These are phyloP conservation scores for Neopipo cinnamomea DNA, from an alignment of 2,113 vertebrate genomes.

Conservation along the genomic window DNA sequence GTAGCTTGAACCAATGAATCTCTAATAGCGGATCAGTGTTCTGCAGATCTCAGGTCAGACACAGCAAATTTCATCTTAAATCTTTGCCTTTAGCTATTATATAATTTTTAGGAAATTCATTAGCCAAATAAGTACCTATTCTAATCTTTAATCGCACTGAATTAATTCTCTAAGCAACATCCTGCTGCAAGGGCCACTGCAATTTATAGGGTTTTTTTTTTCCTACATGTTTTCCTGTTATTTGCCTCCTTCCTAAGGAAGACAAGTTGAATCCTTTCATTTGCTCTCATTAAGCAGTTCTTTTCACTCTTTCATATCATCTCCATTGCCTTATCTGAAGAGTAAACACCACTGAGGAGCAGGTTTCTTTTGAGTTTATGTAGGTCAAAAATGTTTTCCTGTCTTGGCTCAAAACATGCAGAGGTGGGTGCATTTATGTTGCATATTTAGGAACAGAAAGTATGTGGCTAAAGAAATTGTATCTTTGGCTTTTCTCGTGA, in stretches of 20 bases:
- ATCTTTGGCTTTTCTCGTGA: not conserved
- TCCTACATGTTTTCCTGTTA: not conserved
- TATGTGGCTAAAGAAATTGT: not conserved
- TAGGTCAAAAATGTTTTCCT: not conserved
- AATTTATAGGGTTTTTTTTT: not conserved
- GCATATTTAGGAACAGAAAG: not conserved
- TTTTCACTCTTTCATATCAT: not conserved
- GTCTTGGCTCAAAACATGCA: not conserved
- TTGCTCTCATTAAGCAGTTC: not conserved
- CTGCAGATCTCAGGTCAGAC: slow-evolving; percentile 36
- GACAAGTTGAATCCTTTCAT: not conserved
- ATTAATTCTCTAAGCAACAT: slow-evolving; percentile 38
- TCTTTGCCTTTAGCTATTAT: slow-evolving; percentile 43
- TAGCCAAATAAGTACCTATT: slow-evolving; percentile 40
- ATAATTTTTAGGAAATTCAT: slow-evolving; percentile 51
- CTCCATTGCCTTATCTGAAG: not conserved
- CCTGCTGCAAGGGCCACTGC: not conserved
- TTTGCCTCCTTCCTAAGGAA: slow-evolving; percentile 2
- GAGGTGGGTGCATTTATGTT: not conserved
- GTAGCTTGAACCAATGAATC: slow-evolving; percentile 25
- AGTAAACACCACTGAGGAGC: not conserved
- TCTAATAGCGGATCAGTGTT: slow-evolving; percentile 36
- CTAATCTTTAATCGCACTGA: slow-evolving; percentile 50
- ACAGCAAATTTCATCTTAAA: slow-evolving; percentile 28
- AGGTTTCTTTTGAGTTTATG: not conserved